Evolutionary conservation across 1,140 invertebrate genomes (phyloP), one percentile per base, ranked within the genome.

Genomic region (Drosophila orosa): DNA sequence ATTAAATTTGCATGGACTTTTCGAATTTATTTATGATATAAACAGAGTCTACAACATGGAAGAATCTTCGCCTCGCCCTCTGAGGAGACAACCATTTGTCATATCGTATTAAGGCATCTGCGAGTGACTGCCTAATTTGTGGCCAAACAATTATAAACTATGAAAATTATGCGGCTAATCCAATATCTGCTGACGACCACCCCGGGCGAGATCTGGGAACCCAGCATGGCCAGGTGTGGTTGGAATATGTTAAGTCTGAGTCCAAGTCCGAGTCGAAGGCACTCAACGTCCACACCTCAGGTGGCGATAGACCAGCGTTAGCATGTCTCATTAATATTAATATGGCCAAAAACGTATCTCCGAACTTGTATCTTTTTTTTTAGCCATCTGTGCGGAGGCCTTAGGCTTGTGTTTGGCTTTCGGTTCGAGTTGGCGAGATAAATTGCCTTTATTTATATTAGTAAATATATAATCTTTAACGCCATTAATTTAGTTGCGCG

Each of bases 291-390:
- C 60, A 83, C 82, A 86, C 80, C 84, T 89, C 75, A 86, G 82
- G 81, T 85, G 81, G 67, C 82, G 82, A 84, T 78, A 62, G 75
- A 59, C 58, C 48, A 62, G 69, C 75, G 67, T 58, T 54, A 65
- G 74, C 84, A 76, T 65, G 84, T 69, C 83, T 89, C 83, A 86
- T 86, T 86, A 86, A 86, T 86, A 86, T 86, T 86, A 86, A 86
- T 83, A 85, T 82, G 83, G 61, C 57, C 37, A 62, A 57, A 57
- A 60, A 47, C 48, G 37, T 57, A 68, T 76, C 47, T 59, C 15
- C 44, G 7, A 61, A 37, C 52, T 54, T 54, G 50, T 54, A 54
- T 52, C 48, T 52, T 52, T 50, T 52, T 7, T 60, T 6, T 56
- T 29, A 12, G 55, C 45, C 22, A 27, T 67, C 45, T 68, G 37